These are phyloP conservation scores for Trachops cirrhosus DNA, from an alignment of 2,797 vertebrate species.

Conservation along the genomic window DNA sequence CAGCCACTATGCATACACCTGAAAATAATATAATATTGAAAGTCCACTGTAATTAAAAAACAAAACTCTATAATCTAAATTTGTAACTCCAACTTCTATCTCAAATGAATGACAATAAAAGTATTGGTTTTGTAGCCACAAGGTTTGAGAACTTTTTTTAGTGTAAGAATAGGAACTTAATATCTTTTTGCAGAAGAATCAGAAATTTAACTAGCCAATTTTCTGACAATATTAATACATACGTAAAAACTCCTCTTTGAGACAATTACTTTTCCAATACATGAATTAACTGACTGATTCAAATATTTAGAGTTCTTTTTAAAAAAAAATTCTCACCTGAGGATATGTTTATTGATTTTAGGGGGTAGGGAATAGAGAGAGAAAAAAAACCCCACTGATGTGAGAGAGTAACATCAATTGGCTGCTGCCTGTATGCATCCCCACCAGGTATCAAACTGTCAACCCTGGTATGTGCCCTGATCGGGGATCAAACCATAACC, in stretches of 20 bases:
- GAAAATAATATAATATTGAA: neutral
- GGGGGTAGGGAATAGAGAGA: no score
- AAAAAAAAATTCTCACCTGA: neutral
- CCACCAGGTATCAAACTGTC: neutral
- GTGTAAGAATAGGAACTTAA: neutral
- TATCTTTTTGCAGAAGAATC: neutral
- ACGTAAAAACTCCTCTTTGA: neutral
- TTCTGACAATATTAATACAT: constrained; percentile 22
- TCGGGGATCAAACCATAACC: neutral
- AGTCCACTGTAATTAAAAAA: neutral
- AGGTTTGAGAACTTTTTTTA: neutral
- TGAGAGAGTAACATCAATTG: neutral
- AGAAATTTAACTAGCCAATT: neutral
- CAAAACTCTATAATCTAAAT: neutral
- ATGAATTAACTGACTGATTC: neutral
- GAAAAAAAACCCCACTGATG: no score
- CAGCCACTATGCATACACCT: neutral
- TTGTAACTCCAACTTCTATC: neutral
- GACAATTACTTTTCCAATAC: constrained; percentile 15
- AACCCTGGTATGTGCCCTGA: no score
- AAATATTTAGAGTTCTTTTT: constrained; percentile 1
- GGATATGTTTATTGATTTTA: neutral
- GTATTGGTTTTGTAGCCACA: neutral
- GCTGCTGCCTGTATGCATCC: neutral
- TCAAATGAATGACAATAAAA: neutral